Evolutionary conservation across 2,113 vertebrate genomes (phyloP), one percentile per base, ranked within the genome.

Genomic region (Phrynosoma blainvillii): DNA sequence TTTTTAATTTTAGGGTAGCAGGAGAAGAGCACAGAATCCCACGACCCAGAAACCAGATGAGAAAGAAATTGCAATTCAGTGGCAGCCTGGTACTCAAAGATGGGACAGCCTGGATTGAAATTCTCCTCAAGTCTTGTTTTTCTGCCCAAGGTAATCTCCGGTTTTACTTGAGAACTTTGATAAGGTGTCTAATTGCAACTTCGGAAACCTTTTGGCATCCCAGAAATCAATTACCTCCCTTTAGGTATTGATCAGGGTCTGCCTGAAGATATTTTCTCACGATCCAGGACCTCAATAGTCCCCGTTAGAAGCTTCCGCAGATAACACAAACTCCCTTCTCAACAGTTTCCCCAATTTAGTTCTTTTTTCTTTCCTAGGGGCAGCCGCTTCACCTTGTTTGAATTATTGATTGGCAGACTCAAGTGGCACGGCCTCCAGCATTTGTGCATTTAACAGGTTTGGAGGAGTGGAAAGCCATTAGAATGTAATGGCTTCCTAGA

Each of bases 171-270:
- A 84, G 25, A 91, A 70, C 96, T 96, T 97, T 97, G 95, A 95
- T 96, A 96, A 94, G 89, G 79, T 91, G 66, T 81, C 89, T 97
- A 96, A 97, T 97, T 96, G 97, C 93, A 92, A 82, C 74, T 82
- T 87, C 90, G 92, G 79, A 95, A 96, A 96, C 94, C 93, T 94
- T 95, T 93, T 93, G 86, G 86, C 95, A 96, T 92, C 89, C 92
- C 94, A 94, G 93, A 96, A 97, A 97, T 98, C 97, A 96, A 98
- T 97, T 94, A 90, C 88, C 59, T 91, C 87, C 89, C 91, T 84
- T 93, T 92, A 88, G 74, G 87, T 91, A 96, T 96, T 88, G 96
- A 96, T 95, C 84, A 95, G 89, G 96, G 95, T 94, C 92, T 92
- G 91, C 88, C 84, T 30, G 4, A 87, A 90, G 87, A 88, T 92